phyloP scores from a whole-genome alignment of 2,888 invertebrate genomes.

The Caenorhabditis drosophilae region DNA sequence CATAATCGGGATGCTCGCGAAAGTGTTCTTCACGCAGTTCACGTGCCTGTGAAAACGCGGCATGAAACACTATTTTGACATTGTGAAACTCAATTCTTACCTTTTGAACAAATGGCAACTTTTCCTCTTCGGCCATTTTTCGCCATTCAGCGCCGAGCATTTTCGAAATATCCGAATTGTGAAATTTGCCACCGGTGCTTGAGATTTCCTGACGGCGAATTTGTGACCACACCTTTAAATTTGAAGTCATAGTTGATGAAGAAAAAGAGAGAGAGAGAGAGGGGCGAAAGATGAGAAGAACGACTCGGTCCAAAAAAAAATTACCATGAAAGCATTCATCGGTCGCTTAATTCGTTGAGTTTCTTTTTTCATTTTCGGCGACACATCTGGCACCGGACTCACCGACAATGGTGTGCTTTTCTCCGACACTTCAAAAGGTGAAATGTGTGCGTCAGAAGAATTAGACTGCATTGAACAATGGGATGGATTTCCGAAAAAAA shows the following conservation, averaged over 20 bases:
- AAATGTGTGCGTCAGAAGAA: no score
- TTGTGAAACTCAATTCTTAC: conserved; percentile 13
- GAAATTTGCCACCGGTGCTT: conserved; percentile 33
- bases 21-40: conserved; percentile 47
- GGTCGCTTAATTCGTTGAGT: conserved; percentile 43
- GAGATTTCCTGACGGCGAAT: conserved; percentile 45
- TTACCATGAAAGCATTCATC: conserved; percentile 54
- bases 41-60: conserved; percentile 35
- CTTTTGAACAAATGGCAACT: conserved; percentile 41
- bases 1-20: conserved; percentile 45
- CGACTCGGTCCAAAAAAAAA: background rate
- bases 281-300: background rate
- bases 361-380: background rate
- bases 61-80: conserved; percentile 2
- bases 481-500: no score
- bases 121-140: conserved; percentile 34
- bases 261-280: background rate
- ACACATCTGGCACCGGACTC: background rate
- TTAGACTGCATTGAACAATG: no score
- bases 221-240: conserved; percentile 48
- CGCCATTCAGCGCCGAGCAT: conserved; percentile 49
- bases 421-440: no score
- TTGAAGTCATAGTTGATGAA: background rate
- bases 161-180: conserved; percentile 44
- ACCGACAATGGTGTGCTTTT: background rate